phyloP scores from a whole-genome alignment of 2,888 invertebrate species.

The Rhorus exstirpatorius region DNA sequence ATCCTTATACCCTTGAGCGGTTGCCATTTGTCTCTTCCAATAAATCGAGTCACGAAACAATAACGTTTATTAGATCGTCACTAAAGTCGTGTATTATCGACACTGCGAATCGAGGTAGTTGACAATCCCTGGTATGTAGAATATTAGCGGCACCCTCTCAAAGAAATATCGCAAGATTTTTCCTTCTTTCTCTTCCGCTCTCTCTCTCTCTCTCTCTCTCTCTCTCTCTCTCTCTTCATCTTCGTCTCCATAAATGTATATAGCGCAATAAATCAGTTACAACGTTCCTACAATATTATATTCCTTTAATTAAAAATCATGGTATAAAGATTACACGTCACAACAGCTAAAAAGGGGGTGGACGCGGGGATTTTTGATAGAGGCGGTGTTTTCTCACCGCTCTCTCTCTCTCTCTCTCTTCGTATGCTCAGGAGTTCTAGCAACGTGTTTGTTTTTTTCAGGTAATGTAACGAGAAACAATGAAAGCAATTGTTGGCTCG shows the following conservation, averaged over 20 bases:
- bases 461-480: conserved; percentile 76
- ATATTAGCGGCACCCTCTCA: conserved; percentile 71
- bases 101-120: conserved; percentile 45
- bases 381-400: conserved; percentile 42
- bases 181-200: conserved; percentile 38
- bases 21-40: too few species aligned
- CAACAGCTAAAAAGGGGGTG: conserved; percentile 67
- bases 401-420: conserved; percentile 46
- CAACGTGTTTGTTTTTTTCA: conserved; percentile 71
- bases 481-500: conserved; percentile 74
- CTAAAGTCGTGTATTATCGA: too few species aligned
- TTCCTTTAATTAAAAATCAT: conserved; percentile 82
- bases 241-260: conserved; percentile 63
- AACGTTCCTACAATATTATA: conserved; percentile 79
- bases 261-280: conserved; percentile 78
- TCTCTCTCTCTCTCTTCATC: conserved; percentile 43
- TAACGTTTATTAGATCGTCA: too few species aligned
- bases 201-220: conserved; percentile 14
- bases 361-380: conserved; percentile 39
- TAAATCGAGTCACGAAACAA: too few species aligned
- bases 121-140: conserved; percentile 71
- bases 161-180: conserved; percentile 63
- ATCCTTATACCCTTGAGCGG: too few species aligned
- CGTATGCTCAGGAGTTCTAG: conserved; percentile 24
- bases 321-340: conserved; percentile 78